Percentiles rank a stretch among this genome's conserved stretches.
Evolutionary conservation across 2,113 vertebrate species (phyloP).

Genomic region (Rhinolophus ferrumequinum): DNA sequence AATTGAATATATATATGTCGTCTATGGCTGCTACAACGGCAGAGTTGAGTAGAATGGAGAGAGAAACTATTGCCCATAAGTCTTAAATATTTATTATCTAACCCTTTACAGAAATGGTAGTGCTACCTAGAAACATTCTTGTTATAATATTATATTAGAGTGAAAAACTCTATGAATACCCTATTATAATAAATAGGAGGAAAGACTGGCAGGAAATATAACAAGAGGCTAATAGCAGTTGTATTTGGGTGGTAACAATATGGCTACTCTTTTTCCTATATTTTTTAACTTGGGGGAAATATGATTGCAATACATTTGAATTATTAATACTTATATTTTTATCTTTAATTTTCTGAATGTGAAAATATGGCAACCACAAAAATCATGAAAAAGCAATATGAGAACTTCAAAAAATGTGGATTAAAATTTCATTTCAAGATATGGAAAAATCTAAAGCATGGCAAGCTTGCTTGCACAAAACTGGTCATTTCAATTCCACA

Average conservation of each 20-base stretch:
- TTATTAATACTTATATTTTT: conserved; percentile 21
- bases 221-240: background rate
- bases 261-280: background rate
- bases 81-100: background rate
- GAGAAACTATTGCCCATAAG: background rate
- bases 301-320: background rate
- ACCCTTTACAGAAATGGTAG: background rate
- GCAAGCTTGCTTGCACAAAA: background rate
- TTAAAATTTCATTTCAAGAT: background rate
- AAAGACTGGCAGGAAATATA: background rate
- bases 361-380: background rate
- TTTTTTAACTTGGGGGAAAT: background rate
- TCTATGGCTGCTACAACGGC: background rate
- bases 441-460: background rate
- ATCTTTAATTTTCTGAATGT: background rate
- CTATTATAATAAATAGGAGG: background rate
- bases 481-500: background rate
- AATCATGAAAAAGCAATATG: background rate
- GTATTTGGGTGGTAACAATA: background rate
- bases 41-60: too few species aligned
- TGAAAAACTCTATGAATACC: background rate
- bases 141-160: background rate
- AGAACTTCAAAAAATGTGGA: background rate
- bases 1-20: background rate
- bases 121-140: background rate